These are phyloP conservation scores for Paratilapia polleni DNA, from an alignment of 2,113 vertebrate species.

Conservation along the genomic window DNA sequence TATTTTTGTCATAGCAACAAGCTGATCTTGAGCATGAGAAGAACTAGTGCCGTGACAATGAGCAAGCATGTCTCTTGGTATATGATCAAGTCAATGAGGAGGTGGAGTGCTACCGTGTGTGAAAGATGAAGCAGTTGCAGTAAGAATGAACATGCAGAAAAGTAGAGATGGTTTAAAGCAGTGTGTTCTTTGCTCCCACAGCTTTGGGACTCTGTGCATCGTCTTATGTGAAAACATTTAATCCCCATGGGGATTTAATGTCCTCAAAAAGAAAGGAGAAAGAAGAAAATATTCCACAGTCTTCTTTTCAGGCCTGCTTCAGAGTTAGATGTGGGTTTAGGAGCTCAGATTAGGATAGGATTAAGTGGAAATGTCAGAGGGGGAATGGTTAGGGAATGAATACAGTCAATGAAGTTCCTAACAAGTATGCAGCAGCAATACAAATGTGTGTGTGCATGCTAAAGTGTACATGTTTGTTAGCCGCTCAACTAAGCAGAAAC, in stretches of 20 bases:
- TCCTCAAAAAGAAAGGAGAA: constrained; percentile 37
- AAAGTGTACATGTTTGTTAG: constrained; percentile 26
- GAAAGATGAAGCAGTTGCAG: background rate
- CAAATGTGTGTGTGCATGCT: constrained; percentile 26
- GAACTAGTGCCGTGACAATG: background rate
- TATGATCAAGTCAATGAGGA: background rate
- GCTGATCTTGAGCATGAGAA: background rate
- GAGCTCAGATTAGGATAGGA: constrained; percentile 51
- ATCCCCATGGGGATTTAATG: constrained; percentile 61
- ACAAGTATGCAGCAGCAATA: constrained; percentile 40
- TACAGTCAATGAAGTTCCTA: constrained; percentile 46
- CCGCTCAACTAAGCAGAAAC: constrained; percentile 39
- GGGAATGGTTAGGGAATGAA: constrained; percentile 18
- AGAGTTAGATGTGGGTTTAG: constrained; percentile 26
- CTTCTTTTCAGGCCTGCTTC: constrained; percentile 25
- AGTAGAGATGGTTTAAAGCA: constrained; percentile 15
- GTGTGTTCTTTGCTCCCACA: background rate
- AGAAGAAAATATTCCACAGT: constrained; percentile 39
- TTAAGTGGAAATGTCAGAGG: constrained; percentile 62
- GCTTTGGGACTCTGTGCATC: constrained; percentile 24
- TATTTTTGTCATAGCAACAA: constrained; percentile 25
- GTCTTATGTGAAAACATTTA: constrained; percentile 50
- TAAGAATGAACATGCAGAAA: background rate
- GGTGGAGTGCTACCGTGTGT: background rate
- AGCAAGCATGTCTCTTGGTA: background rate